Conservation (phyloP, 2,888 invertebrate genomes). For the Lasiommata megera region DNA sequence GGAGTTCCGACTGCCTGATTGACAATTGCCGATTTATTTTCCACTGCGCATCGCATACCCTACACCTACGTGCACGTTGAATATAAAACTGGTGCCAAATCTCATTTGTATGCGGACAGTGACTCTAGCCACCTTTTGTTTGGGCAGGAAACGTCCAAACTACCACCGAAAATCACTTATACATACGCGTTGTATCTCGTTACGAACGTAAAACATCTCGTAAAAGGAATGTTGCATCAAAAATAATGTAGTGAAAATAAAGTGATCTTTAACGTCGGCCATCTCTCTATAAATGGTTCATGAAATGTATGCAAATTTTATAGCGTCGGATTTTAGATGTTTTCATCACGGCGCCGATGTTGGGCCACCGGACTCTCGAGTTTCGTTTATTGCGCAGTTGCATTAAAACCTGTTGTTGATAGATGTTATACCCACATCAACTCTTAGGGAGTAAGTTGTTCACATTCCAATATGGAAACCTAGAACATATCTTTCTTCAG, state of each 20-base stretch:
- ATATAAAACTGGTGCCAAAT: slow-evolving; percentile 55
- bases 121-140: slow-evolving; percentile 72
- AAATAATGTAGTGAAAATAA: slow-evolving; percentile 58
- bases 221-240: slow-evolving; percentile 44
- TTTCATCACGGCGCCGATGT: slow-evolving; percentile 49
- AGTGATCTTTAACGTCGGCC: slow-evolving; percentile 50
- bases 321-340: slow-evolving; percentile 74
- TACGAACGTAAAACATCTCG: slow-evolving; percentile 50
- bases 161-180: slow-evolving; percentile 67
- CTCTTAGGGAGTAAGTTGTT: background rate
- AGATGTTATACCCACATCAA: background rate
- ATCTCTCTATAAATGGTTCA: slow-evolving; percentile 65
- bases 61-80: slow-evolving; percentile 37
- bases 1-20: slow-evolving; percentile 68
- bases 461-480: background rate
- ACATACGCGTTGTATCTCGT: slow-evolving; percentile 43
- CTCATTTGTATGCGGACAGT: slow-evolving; percentile 69
- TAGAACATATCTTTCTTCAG: background rate
- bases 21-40: slow-evolving; percentile 71
- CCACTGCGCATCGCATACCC: slow-evolving; percentile 54
- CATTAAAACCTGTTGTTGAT: slow-evolving; percentile 38
- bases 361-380: slow-evolving; percentile 50
- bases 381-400: slow-evolving; percentile 55
- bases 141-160: slow-evolving; percentile 73
- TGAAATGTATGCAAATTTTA: slow-evolving; percentile 78